phyloP scores from a whole-genome alignment of 1,140 invertebrate genomes.

The Linepithema humile region DNA sequence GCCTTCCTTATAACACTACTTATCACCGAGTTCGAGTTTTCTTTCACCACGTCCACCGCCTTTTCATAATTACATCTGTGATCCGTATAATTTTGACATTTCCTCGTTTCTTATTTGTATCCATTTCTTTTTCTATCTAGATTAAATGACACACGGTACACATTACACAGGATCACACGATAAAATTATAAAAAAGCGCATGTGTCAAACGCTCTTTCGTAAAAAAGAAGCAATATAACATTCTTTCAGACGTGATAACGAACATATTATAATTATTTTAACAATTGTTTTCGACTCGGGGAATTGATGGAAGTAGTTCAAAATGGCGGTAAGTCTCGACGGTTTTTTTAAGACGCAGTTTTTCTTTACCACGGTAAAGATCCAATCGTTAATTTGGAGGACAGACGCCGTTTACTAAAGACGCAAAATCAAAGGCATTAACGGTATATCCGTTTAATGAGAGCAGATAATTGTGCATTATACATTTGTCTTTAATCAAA shows the following conservation, averaged over 20 bases:
- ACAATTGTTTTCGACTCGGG: conserved; percentile 75
- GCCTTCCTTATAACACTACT: conserved; percentile 62
- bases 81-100: conserved; percentile 35
- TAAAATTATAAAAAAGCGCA: conserved; percentile 67
- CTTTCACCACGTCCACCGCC: conserved; percentile 48
- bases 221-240: conserved; percentile 71
- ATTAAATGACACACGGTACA: background rate
- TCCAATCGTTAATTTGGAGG: conserved; percentile 73
- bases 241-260: conserved; percentile 62
- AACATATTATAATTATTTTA: conserved; percentile 26
- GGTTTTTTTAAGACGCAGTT: conserved; percentile 69
- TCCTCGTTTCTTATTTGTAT: conserved; percentile 59
- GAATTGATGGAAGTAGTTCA: conserved; percentile 84
- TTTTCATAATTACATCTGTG: conserved; percentile 63
- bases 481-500: conserved; percentile 62
- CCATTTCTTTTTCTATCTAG: conserved; percentile 20
- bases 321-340: conserved; percentile 84
- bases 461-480: conserved; percentile 50
- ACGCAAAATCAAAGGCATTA: conserved; percentile 63
- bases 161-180: conserved; percentile 58
- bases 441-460: conserved; percentile 48
- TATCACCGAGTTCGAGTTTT: conserved; percentile 61
- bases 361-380: conserved; percentile 62
- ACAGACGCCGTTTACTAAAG: conserved; percentile 72
- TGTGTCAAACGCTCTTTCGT: conserved; percentile 40